Conservation (phyloP, 2,797 vertebrate species). For the Ctenochaetus hawaiiensis region DNA sequence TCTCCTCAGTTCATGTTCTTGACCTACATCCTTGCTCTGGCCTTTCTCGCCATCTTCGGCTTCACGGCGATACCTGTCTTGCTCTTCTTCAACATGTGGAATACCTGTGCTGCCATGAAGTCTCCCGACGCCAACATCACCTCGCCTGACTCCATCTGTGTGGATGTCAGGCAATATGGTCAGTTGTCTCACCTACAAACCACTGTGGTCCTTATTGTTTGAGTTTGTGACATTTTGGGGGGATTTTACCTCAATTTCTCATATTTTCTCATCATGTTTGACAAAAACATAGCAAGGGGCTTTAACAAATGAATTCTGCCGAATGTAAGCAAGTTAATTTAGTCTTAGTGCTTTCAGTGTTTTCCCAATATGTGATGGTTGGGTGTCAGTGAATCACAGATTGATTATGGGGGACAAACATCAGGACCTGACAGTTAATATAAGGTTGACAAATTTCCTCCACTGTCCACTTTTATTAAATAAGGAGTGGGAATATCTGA, state of each 20-base stretch:
- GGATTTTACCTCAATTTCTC: background rate
- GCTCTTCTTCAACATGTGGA: conserved; percentile 99
- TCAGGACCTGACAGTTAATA: too few species aligned
- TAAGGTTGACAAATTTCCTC: background rate
- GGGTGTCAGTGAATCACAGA: background rate
- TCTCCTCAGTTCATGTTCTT: conserved; percentile 94
- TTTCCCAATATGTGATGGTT: background rate
- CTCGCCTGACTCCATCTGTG: conserved; percentile 93
- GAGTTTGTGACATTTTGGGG: too few species aligned
- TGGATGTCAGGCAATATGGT: conserved; percentile 98
- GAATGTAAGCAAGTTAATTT: background rate
- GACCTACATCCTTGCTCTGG: conserved; percentile 95
- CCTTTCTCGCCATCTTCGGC: conserved; percentile 95
- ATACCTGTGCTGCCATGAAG: conserved; percentile 93
- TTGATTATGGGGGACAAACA: background rate
- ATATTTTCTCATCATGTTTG: background rate
- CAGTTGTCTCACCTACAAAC: conserved; percentile 17
- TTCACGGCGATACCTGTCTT: conserved; percentile 97
- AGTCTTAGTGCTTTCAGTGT: too few species aligned
- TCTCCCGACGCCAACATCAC: conserved; percentile 92
- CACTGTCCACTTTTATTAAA: background rate
- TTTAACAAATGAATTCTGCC: background rate
- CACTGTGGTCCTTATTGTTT: too few species aligned
- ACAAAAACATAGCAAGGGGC: too few species aligned
- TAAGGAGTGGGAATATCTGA: background rate